A percentile compares a stretch with the other conserved stretches of the same genome.
Conservation (phyloP, 2,888 invertebrate genomes). For the Auanema sp. region DNA sequence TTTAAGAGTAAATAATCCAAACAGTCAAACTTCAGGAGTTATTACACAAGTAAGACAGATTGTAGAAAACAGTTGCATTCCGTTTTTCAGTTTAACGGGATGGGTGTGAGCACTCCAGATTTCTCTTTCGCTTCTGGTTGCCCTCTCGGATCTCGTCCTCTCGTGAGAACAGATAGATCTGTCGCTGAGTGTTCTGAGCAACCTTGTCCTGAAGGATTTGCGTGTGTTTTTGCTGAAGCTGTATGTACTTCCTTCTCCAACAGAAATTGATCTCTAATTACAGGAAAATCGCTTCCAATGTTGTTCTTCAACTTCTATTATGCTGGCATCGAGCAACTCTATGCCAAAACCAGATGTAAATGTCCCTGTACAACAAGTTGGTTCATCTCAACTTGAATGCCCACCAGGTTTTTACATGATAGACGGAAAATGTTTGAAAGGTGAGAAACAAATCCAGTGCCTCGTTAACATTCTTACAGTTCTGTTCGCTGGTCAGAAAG, state of each 20-base stretch:
- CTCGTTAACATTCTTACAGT: constrained; percentile 23
- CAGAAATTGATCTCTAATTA: not conserved
- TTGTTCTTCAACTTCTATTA: constrained; percentile 45
- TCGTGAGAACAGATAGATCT: constrained; percentile 39
- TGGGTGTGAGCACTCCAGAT: constrained; percentile 5
- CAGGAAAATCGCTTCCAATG: constrained; percentile 51
- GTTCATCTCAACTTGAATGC: constrained; percentile 31
- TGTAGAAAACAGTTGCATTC: too few relatives aligned
- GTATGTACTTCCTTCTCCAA: constrained; percentile 5
- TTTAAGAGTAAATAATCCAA: constrained; percentile 7
- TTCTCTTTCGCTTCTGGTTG: constrained; percentile 24
- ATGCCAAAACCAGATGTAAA: constrained; percentile 12
- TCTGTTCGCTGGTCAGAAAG: constrained; percentile 62
- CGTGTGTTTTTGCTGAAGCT: constrained; percentile 46
- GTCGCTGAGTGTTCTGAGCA: constrained; percentile 44
- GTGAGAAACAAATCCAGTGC: constrained; percentile 15
- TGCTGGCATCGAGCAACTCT: constrained; percentile 26
- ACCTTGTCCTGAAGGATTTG: constrained; percentile 53
- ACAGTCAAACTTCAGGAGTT: too few relatives aligned
- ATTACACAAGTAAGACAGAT: too few relatives aligned
- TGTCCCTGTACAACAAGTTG: constrained; percentile 23
- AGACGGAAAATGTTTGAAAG: constrained; percentile 51
- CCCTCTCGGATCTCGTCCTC: constrained; percentile 44
- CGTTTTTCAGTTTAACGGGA: not conserved
- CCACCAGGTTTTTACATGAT: constrained; percentile 48